phyloP scores from a whole-genome alignment of 1,140 invertebrate genomes.

The Euura saliciscinereae region DNA sequence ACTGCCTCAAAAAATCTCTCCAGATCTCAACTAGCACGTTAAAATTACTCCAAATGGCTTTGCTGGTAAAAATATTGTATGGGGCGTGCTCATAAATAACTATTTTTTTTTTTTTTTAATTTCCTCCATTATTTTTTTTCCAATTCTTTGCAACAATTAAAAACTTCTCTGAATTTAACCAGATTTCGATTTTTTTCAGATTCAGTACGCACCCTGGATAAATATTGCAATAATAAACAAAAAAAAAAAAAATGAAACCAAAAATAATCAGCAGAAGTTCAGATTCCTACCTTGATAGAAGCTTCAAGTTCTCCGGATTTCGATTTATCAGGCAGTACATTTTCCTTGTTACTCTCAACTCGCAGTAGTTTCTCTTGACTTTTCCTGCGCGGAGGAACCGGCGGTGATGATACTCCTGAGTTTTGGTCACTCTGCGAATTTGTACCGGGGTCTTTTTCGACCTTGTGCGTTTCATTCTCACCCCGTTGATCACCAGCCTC shows the following conservation, averaged over 20 bases:
- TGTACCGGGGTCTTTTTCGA: constrained; percentile 12
- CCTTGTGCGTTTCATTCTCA: constrained; percentile 29
- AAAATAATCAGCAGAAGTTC: background rate
- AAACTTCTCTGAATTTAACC: too few relatives aligned
- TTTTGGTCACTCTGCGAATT: background rate
- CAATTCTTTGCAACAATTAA: too few relatives aligned
- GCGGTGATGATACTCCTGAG: constrained; percentile 50
- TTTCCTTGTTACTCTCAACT: constrained; percentile 57
- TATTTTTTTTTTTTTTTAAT: too few relatives aligned
- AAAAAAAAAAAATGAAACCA: background rate
- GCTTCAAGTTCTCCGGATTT: constrained; percentile 34
- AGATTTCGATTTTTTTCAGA: too few relatives aligned
- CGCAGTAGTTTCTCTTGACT: constrained; percentile 59
- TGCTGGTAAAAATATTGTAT: too few relatives aligned
- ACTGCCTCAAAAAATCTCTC: too few relatives aligned
- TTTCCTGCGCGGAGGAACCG: constrained; percentile 64
- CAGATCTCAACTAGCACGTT: too few relatives aligned
- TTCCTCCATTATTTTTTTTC: too few relatives aligned
- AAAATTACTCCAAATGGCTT: too few relatives aligned
- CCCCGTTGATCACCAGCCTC: constrained; percentile 12
- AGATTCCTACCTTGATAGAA: constrained; percentile 42
- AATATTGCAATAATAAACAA: too few relatives aligned
- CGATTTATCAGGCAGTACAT: constrained; percentile 34
- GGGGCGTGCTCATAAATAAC: too few relatives aligned
- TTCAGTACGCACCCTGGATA: too few relatives aligned